Evolutionary conservation across 2,797 vertebrate species (phyloP).

Genomic region (Cheirogaleus major): DNA sequence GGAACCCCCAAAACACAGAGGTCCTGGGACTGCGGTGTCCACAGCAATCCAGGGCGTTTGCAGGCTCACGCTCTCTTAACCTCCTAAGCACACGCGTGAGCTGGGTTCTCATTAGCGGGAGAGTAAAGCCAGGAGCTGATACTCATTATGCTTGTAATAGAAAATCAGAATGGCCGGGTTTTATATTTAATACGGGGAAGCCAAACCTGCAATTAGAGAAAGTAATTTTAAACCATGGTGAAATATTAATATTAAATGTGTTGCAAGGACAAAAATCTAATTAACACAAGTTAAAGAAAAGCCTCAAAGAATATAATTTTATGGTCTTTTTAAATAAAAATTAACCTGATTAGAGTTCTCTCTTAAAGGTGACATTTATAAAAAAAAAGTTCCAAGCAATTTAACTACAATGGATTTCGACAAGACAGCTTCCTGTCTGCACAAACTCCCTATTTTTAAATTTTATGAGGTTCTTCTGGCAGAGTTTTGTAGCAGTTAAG

Average conservation of each 20-base stretch:
- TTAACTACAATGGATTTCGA: conserved; percentile 83
- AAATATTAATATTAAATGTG: conserved; percentile 74
- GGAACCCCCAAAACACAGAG: not conserved
- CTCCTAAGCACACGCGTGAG: conserved; percentile 48
- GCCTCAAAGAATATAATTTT: conserved; percentile 73
- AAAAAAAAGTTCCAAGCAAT: conserved; percentile 82
- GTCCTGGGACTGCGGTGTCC: not conserved
- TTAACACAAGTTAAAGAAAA: conserved; percentile 74
- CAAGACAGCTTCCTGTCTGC: conserved; percentile 80
- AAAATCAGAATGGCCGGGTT: conserved; percentile 43
- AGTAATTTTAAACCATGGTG: conserved; percentile 49
- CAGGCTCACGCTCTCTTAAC: conserved; percentile 30
- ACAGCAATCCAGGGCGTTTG: not conserved
- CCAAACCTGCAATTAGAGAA: conserved; percentile 71
- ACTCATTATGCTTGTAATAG: conserved; percentile 28
- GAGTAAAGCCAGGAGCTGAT: not conserved
- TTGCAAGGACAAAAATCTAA: conserved; percentile 73
- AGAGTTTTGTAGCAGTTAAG: conserved; percentile 86
- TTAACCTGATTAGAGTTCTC: conserved; percentile 81
- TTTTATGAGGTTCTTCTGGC: conserved; percentile 83
- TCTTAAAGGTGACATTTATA: conserved; percentile 85
- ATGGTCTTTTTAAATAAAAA: conserved; percentile 84
- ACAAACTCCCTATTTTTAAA: conserved; percentile 80
- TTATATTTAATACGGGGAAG: conserved; percentile 43
- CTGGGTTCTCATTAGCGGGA: conserved; percentile 53